These are phyloP conservation scores for Epistrophe eligans DNA, from an alignment of 2,888 invertebrate genomes.

Conservation along the genomic window DNA sequence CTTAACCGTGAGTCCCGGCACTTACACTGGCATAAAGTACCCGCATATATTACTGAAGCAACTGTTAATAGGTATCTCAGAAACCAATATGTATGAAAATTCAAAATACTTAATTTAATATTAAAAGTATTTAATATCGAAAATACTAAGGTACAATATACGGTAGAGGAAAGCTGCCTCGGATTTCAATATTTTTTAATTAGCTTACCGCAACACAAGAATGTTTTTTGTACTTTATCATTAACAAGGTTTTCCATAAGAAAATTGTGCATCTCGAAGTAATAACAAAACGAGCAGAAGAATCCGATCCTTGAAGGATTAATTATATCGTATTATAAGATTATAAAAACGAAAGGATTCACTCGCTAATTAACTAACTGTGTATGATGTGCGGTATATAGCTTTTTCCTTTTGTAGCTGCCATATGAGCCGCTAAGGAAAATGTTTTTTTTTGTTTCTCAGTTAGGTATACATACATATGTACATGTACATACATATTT, in stretches of 20 bases:
- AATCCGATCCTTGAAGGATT: slow-evolving; percentile 84
- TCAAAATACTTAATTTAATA: too few relatives aligned
- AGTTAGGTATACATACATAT: too few relatives aligned
- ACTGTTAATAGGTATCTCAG: too few relatives aligned
- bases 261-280: slow-evolving; percentile 42
- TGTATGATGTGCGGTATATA: slow-evolving; percentile 66
- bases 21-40: too few relatives aligned
- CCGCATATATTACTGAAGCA: too few relatives aligned
- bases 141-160: too few relatives aligned
- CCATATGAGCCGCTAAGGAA: slow-evolving; percentile 25
- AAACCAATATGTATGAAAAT: too few relatives aligned
- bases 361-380: slow-evolving; percentile 73
- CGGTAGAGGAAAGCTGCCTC: neutral
- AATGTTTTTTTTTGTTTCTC: slow-evolving; percentile 37
- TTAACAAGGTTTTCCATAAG: slow-evolving; percentile 5
- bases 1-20: too few relatives aligned
- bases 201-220: neutral
- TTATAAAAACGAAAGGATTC: slow-evolving; percentile 66
- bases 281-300: slow-evolving; percentile 61
- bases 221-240: neutral
- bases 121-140: too few relatives aligned
- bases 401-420: neutral
- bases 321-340: slow-evolving; percentile 84
- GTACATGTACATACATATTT: slow-evolving; percentile 26
- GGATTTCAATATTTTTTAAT: neutral